Percentiles rank a stretch among this genome's conserved stretches.
Conservation (phyloP, 2,797 vertebrate genomes). For the Graptemys geographica region DNA sequence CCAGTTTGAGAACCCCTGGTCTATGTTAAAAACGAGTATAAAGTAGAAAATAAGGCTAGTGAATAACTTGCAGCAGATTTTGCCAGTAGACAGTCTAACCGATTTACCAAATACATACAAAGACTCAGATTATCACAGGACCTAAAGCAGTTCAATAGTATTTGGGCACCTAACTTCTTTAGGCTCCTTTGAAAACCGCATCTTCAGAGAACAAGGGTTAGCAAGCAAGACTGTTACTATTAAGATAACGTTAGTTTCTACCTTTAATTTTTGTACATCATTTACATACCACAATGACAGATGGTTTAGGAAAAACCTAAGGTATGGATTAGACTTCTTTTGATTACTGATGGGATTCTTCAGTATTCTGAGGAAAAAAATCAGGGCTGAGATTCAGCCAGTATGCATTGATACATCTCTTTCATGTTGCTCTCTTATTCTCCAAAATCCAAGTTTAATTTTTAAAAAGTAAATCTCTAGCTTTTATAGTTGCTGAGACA, state of each 20-base stretch:
- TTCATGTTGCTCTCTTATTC: not conserved
- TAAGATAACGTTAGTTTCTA: not conserved
- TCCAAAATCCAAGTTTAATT: not conserved
- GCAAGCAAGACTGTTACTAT: not conserved
- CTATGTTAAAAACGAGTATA: constrained; percentile 37
- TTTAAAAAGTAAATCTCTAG: not conserved
- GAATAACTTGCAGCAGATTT: not conserved
- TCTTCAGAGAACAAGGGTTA: not conserved
- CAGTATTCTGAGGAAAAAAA: not conserved
- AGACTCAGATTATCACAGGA: not conserved
- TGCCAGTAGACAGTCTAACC: not conserved
- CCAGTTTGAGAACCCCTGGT: not conserved
- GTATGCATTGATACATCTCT: not conserved
- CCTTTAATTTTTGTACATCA: not conserved
- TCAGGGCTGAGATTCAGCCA: not conserved
- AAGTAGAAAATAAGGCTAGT: constrained; percentile 53
- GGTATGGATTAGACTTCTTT: not conserved
- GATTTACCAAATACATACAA: fast-evolving
- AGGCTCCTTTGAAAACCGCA: not conserved
- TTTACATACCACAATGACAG: not conserved
- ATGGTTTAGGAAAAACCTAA: not conserved
- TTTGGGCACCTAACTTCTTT: not conserved
- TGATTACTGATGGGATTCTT: not conserved
- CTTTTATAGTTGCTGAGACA: not conserved
- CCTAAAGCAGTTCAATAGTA: not conserved